Base-by-base conservation (phyloP, 1,140 invertebrate genomes). In the Melipona quadrifasciata region DNA sequence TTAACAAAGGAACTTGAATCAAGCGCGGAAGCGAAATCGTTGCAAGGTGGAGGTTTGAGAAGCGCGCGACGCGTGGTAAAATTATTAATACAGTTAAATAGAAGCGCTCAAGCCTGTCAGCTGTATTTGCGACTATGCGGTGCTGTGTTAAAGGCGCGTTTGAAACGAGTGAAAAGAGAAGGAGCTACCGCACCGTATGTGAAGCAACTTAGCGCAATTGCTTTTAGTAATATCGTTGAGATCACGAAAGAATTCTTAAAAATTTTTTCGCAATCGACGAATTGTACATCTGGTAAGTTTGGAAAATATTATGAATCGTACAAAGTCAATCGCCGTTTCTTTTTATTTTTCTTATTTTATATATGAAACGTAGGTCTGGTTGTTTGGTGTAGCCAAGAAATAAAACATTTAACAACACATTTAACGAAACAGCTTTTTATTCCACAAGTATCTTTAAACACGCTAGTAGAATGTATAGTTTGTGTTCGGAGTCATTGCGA, bases 371-470 rank as follows among this genome's bases (percentile, higher is more conserved):
- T 92, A 97, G 98, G 97, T 86, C 97, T 99, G 88, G 96, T 99
- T 85, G 97, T 99, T 2, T 99, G 99, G 99, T 97, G 97, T 85
- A 98, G 97, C 89, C 96, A 97, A 86, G 98, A 99, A 95, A 94
- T 99, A 70, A 97, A 97, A 92, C 96, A 96, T 95, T 97, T 97
- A 92, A 98, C 95, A 93, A 97, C 95, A 94, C 97, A 96, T 96
- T 97, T 97, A 93, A 97, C 96, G 90, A 98, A 96, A 91, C 98
- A 99, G 94, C 97, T 99, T 31, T 99, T 99, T 93, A 97, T 97
- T 88, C 98, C 98, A 24, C 98, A 99, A 95, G 97, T 98, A 78
- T 96, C 97, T 11, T 92, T 99, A 80, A 97, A 97, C 72, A 97
- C 97, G 8, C 96, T 99, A 72, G 97, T 98, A 21, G 98, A 99